Base-by-base conservation (phyloP, 1,140 invertebrate genomes). In the Bactericera cockerelli region DNA sequence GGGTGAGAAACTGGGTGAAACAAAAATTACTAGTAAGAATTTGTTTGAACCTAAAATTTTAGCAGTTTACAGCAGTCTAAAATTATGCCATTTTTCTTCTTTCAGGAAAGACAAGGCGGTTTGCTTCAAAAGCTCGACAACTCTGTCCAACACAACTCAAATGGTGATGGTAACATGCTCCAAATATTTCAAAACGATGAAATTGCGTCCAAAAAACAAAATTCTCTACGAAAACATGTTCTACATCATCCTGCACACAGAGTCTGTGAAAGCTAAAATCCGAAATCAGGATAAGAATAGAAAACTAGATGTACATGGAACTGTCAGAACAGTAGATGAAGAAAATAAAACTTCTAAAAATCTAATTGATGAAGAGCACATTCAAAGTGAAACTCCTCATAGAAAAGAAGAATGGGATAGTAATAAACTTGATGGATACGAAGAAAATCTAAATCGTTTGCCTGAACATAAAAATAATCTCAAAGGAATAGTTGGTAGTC, bases 171-270 rank as follows among this genome's bases (percentile, higher is more conserved):
- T 49, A 16, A 6, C 22, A 19, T 49, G 42, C 22, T 76, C 33
- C 73, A 69, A 77, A 79, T 66, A 72, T 70, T 69, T n/a, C 21
- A 59, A 26, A 61, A 56, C 59, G 33, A 59, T 26, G 59, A 33
- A 59, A 25, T 24, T 55, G 26, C n/a, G n/a, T 39, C 38, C 39
- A 49, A 58, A 55, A 55, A 19, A 49, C 22, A 33, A 56, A 21
- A 10, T 49, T 16, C 4, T 49, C 3, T 49, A 49, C 22, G 42
- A 49, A 49, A 49, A 22, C 8, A 10, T 49, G 3, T 49, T 49
- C 22, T 49, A 16, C 22, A 49, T 49, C 19, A 6, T 49, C n/a
- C 42, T 16, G 3, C n/a, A 10, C 6, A 49, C 42, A 4, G 42
- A 49, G 3, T 22, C n/a, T 4, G 42, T 49, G 42, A 49, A 16